Evolutionary conservation across 2,888 invertebrate genomes (phyloP), one percentile per base, ranked within the genome.

Genomic region (Ennomos erosarius): DNA sequence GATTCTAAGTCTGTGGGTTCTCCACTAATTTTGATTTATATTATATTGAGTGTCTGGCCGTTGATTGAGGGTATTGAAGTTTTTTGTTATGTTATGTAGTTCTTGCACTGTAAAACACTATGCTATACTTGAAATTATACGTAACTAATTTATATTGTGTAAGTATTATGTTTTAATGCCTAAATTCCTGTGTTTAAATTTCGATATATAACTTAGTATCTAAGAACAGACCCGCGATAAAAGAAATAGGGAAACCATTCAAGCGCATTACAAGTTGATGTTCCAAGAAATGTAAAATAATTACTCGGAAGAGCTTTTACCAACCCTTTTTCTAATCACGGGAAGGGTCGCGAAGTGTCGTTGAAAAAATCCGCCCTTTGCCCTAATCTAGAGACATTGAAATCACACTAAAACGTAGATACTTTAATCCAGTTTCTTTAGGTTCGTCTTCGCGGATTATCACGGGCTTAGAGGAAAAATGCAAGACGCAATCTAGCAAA

Each of bases 401-500:
- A 86, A 90, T 90, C 89, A 85, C 84, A 90, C 88, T 90, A 88
- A 90, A 90, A 85, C 84, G 88, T 80, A 82, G 85, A 88, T 84
- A 88, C 90, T 89, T 90, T 89, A 88, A 89, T 88, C 90, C 88
- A 67, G 79, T 43, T 55, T 47, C 46, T 46, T 51, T 60, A 46
- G 49, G 37, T 37, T 79, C 84, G 83, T 88, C 88, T 90, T 91
- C 88, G 88, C 90, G 89, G 92, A 91, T 91, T 92, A 92, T 82
- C 91, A 74, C 83, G 83, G 85, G 83, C 81, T 81, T 82, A 81
- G 79, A 77, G 82, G 85, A 91, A 91, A 91, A 91, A 91, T 90
- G 88, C 90, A 91, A 88, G 89, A 85, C 85, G 88, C 90, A 93
- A 93, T 93, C 90, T 92, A 88, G 87, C 87, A 92, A 91, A 92